Base-by-base conservation (phyloP, 2,888 invertebrate genomes). In the Notodonta dromedarius region DNA sequence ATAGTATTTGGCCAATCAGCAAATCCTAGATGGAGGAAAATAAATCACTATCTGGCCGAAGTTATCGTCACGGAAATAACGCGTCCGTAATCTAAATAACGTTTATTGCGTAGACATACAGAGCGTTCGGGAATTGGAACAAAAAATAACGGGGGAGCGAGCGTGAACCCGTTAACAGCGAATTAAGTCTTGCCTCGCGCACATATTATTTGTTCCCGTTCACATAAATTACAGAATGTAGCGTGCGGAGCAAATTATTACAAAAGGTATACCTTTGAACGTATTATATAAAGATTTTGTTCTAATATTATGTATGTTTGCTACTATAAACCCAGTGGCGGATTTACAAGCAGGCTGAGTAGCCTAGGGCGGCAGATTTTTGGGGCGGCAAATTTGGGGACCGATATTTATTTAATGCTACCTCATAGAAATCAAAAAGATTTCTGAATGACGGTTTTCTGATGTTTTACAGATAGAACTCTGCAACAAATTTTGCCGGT, bases 201-300 rank as follows among this genome's bases (percentile, higher is more conserved):
- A 76, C 64, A 65, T 73, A 66, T 73, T 58, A 63, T 73, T 70
- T 75, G 73, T 76, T 73, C 65, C 64, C 59, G 66, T 64, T 70
- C 67, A 62, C 67, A 76, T 73, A 63, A 67, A 76, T 73, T 24
- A 70, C 65, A 53, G 46, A 62, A 59, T 42, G 62, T 59, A 66
- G 64, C 65, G 65, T 48, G 52, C 56, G 57, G 56, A 55, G 54
- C 40, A 62, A 66, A 75, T 73, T 69, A 62, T 42, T 11, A 11
- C 42, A 42, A 42, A 42, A 42, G 42, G 42, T 42, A 42, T 42
- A 12, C 35, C 5, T 35, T 24, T 24, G 24, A 24, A 35, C 35
- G 7, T 35, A 35, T 7, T 35, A 35, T 7, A 3, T 5, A 35
- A 35, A 35, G 35, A 7, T 35, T 24, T 24, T 2, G 24, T 24